Base-by-base conservation (phyloP, 2,888 invertebrate genomes). In the Melolontha melolontha region DNA sequence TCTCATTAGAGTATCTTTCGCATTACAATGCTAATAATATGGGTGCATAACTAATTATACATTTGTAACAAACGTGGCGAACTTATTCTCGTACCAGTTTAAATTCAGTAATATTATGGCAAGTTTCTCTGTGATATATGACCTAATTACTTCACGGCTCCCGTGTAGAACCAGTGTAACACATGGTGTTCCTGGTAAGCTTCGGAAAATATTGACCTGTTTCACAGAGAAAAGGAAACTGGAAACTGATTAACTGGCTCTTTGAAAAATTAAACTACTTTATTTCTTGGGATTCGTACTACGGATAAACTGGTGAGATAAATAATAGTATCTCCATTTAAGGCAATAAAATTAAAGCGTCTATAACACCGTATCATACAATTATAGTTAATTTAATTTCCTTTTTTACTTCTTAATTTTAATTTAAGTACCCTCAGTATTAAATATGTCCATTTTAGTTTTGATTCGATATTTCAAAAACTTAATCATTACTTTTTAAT, bases 111-210 rank as follows among this genome's bases (percentile, higher is more conserved):
- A 73, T 74, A 72, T 75, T 71, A 70, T 67, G 68, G 49, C 27
- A 57, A 64, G 44, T 57, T 22, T 69, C 66, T 29, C 71, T 66
- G 70, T 76, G 76, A 76, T 76, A 76, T 76, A 76, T 75, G 70
- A 75, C 71, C 74, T 77, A 77, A 77, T 77, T 77, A 76, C 75
- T 76, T 75, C 73, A 73, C 73, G 73, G 71, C 74, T 73, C 42
- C 73, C 75, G 72, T 74, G 76, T 74, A 74, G 72, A 74, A 77
- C 77, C 75, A 72, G 71, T 76, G 76, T 75, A 75, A 71, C 77
- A 47, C 64, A 54, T 49, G 54, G 8, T 16, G 22, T 16, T 54
- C 55, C 27, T 27, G 64, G 40, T 42, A 22, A 44, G 66, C 66
- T 64, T 59, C 69, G 42, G 42, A 54, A 12, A 57, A 22, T 57